Percentiles rank a stretch among this genome's conserved stretches.
These are phyloP conservation scores for Cerastis rubricosa DNA, from an alignment of 2,888 invertebrate species.

Conservation along the genomic window DNA sequence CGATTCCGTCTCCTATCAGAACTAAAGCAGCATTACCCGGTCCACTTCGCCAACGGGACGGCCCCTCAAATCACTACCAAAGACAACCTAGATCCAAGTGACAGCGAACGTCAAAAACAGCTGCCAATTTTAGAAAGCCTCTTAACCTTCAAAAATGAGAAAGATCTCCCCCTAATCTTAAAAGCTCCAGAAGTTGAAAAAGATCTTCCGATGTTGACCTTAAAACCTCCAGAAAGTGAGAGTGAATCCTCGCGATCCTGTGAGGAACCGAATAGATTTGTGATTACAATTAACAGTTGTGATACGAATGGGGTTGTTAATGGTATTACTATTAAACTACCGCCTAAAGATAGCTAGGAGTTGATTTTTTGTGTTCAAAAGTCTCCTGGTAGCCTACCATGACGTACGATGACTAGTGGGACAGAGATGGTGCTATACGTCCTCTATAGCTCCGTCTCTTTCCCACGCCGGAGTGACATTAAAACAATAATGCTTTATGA, in stretches of 20 bases:
- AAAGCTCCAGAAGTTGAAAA: constrained; percentile 42
- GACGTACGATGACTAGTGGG: no score
- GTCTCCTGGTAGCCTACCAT: no score
- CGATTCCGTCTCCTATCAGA: constrained; percentile 85
- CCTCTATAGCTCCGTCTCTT: no score
- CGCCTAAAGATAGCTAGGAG: constrained; percentile 70
- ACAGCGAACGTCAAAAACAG: constrained; percentile 12
- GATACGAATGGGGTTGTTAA: constrained; percentile 79
- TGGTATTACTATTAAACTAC: constrained; percentile 82
- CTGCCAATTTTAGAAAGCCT: constrained; percentile 24
- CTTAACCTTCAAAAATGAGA: constrained; percentile 39
- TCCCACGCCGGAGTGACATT: no score
- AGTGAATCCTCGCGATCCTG: not conserved
- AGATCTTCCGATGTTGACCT: constrained; percentile 28
- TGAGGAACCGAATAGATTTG: constrained; percentile 70
- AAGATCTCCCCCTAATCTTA: constrained; percentile 13
- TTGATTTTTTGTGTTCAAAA: not conserved
- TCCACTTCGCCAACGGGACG: constrained; percentile 78
- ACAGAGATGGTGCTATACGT: no score
- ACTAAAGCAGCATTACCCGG: constrained; percentile 85
- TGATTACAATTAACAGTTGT: constrained; percentile 79
- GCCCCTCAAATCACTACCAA: constrained; percentile 33
- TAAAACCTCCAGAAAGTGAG: constrained; percentile 31
- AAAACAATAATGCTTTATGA: no score
- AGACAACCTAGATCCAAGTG: constrained; percentile 28